Evolutionary conservation across 2,888 invertebrate species (phyloP).

Genomic region (Eristalis intricaria): DNA sequence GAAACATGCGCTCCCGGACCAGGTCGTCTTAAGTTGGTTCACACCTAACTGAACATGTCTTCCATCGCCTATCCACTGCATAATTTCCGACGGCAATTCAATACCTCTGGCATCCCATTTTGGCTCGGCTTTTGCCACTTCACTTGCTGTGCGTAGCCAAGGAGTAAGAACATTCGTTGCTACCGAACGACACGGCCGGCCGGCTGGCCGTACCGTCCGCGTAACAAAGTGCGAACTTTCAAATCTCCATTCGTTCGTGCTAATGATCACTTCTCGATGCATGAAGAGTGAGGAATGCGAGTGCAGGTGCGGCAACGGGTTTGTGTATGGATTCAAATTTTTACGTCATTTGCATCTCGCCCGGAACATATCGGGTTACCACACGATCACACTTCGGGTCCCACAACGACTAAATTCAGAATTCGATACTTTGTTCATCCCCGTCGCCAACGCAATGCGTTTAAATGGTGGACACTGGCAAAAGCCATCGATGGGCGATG

Average conservation of each 20-base stretch:
- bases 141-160: not conserved
- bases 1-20: not conserved
- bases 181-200: not conserved
- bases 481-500: no score
- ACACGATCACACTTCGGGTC: not conserved
- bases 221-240: constrained; percentile 43
- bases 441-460: not conserved
- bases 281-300: constrained; percentile 23
- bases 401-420: not conserved
- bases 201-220: no score
- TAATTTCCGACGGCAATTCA: not conserved
- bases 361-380: not conserved
- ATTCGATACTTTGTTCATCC: not conserved
- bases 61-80: not conserved
- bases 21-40: not conserved
- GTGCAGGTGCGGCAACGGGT: not conserved
- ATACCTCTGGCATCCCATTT: not conserved
- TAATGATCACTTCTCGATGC: constrained; percentile 28
- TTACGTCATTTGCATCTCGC: constrained; percentile 4
- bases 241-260: constrained; percentile 52
- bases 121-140: not conserved
- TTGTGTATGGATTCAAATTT: constrained; percentile 13
- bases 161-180: not conserved
- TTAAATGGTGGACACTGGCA: no score
- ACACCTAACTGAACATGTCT: constrained; percentile 5